Conservation (phyloP, 1,140 invertebrate species). For the Drosophila novamexicana region DNA sequence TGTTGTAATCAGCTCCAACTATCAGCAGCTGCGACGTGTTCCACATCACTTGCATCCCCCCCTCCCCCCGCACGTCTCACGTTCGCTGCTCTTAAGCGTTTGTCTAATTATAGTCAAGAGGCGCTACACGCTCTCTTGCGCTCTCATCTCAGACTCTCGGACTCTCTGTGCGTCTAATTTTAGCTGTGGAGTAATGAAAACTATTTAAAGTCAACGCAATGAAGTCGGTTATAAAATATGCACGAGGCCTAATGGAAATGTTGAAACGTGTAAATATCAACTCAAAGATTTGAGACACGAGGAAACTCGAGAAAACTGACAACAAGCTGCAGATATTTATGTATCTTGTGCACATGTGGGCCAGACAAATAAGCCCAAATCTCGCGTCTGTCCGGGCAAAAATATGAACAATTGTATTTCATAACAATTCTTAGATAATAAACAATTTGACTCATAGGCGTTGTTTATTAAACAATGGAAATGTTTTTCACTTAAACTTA, state of each 20-base stretch:
- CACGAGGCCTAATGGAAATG: constrained; percentile 72
- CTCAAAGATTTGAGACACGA: constrained; percentile 20
- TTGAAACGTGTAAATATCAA: constrained; percentile 68
- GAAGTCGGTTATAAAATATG: constrained; percentile 80
- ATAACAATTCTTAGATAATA: constrained; percentile 30
- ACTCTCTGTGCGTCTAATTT: constrained; percentile 6
- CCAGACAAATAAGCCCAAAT: constrained; percentile 56
- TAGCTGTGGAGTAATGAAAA: constrained; percentile 70
- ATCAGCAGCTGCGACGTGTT: constrained; percentile 63
- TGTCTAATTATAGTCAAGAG: constrained; percentile 69
- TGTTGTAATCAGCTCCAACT: constrained; percentile 53
- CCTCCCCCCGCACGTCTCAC: neutral
- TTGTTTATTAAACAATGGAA: constrained; percentile 22
- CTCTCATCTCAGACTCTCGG: neutral
- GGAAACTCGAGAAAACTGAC: constrained; percentile 7
- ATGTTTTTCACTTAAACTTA: constrained; percentile 5
- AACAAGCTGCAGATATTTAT: constrained; percentile 1
- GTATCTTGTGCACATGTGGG: neutral
- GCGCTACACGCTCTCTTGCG: constrained; percentile 1
- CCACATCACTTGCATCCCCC: constrained; percentile 7
- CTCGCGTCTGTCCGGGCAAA: constrained; percentile 24
- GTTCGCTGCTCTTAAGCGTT: constrained; percentile 32
- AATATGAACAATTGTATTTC: constrained; percentile 33
- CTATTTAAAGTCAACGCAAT: constrained; percentile 67
- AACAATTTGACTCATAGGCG: constrained; percentile 30